Evolutionary conservation across 2,797 vertebrate genomes (phyloP).

Genomic region (Spheniscus humboldti): DNA sequence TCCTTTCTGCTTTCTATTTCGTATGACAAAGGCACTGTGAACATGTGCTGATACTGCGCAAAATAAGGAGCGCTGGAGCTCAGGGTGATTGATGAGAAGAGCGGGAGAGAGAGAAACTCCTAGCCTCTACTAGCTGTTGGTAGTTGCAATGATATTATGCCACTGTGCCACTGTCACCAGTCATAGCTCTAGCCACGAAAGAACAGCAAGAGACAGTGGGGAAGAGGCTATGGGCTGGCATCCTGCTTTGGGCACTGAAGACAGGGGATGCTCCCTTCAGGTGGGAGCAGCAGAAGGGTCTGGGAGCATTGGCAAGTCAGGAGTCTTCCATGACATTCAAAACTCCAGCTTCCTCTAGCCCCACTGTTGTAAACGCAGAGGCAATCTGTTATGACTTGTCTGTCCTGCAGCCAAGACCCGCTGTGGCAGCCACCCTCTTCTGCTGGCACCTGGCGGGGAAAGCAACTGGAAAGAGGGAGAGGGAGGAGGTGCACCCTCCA

Average conservation of each 20-base stretch:
- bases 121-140: neutral
- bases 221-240: neutral
- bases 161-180: neutral
- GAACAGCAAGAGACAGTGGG: neutral
- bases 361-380: neutral
- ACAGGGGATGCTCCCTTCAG: neutral
- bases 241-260: neutral
- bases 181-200: neutral
- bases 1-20: neutral
- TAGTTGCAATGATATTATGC: fast-evolving
- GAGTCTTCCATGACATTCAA: neutral
- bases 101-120: neutral
- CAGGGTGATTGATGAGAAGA: neutral
- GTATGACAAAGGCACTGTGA: neutral
- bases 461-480: no score
- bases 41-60: neutral
- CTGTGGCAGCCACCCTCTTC: neutral
- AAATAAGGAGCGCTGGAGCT: neutral
- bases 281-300: neutral
- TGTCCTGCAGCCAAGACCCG: fast-evolving
- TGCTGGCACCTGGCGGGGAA: fast-evolving
- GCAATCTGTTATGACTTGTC: neutral
- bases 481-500: fast-evolving
- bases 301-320: neutral
- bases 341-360: neutral